Conservation (phyloP, 1,140 invertebrate genomes). For the Potamilus streckersoni region DNA sequence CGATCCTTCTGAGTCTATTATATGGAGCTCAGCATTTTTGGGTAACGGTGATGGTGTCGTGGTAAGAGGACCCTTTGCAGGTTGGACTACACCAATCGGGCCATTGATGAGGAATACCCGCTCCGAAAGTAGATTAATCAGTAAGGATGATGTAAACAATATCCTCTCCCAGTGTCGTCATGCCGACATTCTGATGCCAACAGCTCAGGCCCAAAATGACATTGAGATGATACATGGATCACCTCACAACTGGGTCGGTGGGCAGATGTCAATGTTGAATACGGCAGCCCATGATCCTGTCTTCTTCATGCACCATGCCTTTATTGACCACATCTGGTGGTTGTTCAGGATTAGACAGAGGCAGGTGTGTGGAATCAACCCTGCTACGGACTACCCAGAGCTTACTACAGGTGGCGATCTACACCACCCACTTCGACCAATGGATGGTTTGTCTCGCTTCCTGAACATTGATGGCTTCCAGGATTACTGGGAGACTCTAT, state of each 20-base stretch:
- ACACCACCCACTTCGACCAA: constrained; percentile 10
- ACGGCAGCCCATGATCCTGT: constrained; percentile 63
- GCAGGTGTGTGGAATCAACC: constrained; percentile 18
- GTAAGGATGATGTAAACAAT: not conserved
- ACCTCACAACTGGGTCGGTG: constrained; percentile 51
- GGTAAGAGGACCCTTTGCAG: constrained; percentile 59
- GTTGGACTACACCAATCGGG: constrained; percentile 32
- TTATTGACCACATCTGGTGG: constrained; percentile 61
- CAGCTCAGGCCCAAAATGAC: constrained; percentile 23
- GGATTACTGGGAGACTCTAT: too few relatives aligned
- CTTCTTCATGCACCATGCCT: constrained; percentile 67
- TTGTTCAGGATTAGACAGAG: constrained; percentile 34
- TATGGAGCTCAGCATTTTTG: constrained; percentile 59
- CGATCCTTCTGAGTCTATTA: constrained; percentile 57
- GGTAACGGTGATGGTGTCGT: constrained; percentile 66
- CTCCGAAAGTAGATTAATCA: not conserved
- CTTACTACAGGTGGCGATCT: not conserved
- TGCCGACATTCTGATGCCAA: constrained; percentile 10
- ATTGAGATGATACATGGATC: constrained; percentile 47
- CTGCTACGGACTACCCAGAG: constrained; percentile 14
- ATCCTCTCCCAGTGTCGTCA: constrained; percentile 8
- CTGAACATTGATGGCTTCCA: not conserved
- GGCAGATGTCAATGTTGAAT: constrained; percentile 40
- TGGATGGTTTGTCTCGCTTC: constrained; percentile 20
- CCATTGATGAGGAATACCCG: constrained; percentile 27